Conservation (phyloP, 1,140 invertebrate species). For the Zaprionus capensis region DNA sequence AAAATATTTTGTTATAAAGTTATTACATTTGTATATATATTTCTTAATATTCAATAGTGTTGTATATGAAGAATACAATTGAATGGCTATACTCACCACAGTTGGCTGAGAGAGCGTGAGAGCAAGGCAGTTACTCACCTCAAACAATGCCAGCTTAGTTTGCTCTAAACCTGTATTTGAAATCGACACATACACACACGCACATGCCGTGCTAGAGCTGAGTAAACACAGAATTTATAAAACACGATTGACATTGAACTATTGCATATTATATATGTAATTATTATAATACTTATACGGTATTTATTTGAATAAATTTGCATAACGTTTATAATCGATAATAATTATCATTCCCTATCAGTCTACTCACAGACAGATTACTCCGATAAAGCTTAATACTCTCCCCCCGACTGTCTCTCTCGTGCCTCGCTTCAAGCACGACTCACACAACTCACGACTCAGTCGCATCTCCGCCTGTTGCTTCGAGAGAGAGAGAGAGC, state of each 20-base stretch:
- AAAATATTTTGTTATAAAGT: not conserved
- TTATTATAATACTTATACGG: not conserved
- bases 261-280: not conserved
- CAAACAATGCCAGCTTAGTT: not conserved
- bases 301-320: not conserved
- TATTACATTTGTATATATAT: not conserved
- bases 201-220: not conserved
- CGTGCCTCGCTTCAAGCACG: not conserved
- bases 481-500: not conserved
- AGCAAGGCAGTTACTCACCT: constrained; percentile 1
- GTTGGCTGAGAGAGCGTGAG: not conserved
- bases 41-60: not conserved
- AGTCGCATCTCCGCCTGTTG: constrained; percentile 31
- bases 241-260: not conserved
- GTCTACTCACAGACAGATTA: not conserved
- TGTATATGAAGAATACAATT: not conserved
- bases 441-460: not conserved
- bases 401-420: not conserved
- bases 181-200: not conserved
- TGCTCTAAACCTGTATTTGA: constrained; percentile 30
- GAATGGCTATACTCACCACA: constrained; percentile 20
- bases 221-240: not conserved
- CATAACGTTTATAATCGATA: not conserved
- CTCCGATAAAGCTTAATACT: rapidly evolving
- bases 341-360: too few species aligned